Percentiles rank a stretch among this genome's conserved stretches.
Conservation (phyloP, 2,888 invertebrate species). For the Exephanes ischioxanthus region DNA sequence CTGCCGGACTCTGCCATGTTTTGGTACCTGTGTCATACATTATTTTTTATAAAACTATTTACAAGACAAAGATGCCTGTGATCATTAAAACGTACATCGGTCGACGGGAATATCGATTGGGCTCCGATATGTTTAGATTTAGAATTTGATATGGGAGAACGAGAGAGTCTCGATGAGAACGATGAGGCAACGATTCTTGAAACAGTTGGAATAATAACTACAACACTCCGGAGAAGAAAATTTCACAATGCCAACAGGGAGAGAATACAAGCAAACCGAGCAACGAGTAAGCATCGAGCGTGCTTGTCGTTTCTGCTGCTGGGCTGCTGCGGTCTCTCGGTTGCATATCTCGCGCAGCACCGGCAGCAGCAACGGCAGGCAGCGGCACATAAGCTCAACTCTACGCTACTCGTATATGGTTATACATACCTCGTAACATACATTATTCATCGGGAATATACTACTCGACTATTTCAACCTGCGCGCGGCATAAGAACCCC, state of each 20-base stretch:
- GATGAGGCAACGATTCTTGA: conserved; percentile 62
- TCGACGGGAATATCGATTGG: neutral
- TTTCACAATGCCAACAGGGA: conserved; percentile 63
- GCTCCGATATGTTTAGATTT: neutral
- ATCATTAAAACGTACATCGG: neutral
- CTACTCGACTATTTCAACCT: conserved; percentile 71
- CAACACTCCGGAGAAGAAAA: conserved; percentile 51
- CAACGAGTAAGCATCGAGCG: conserved; percentile 44
- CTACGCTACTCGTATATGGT: conserved; percentile 68
- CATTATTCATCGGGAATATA: conserved; percentile 70
- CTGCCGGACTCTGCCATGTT: conserved; percentile 83
- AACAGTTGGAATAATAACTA: conserved; percentile 62
- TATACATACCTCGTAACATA: conserved; percentile 70
- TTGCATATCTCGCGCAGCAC: conserved; percentile 66
- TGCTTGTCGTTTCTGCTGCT: conserved; percentile 44
- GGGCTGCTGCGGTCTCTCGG: conserved; percentile 45
- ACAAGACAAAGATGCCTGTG: neutral
- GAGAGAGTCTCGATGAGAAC: conserved; percentile 32
- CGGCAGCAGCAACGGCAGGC: conserved; percentile 56
- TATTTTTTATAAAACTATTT: neutral
- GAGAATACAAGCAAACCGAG: conserved; percentile 40
- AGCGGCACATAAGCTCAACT: conserved; percentile 50
- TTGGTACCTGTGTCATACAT: conserved; percentile 80
- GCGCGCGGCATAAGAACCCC: conserved; percentile 64
- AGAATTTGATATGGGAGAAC: conserved; percentile 21